phyloP scores from a whole-genome alignment of 2,888 invertebrate species.

The Eutolmus rufibarbis region DNA sequence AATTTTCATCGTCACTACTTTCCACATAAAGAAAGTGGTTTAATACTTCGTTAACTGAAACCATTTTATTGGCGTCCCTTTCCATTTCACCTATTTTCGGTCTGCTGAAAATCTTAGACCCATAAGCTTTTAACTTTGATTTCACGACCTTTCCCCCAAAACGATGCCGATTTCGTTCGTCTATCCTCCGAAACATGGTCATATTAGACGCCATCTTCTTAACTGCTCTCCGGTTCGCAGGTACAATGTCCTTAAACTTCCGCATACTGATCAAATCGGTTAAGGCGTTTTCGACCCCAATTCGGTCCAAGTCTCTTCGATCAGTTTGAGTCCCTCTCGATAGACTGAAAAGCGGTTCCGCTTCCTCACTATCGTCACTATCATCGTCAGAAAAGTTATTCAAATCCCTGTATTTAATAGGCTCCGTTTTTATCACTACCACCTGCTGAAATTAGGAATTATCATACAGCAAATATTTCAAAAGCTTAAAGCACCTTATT shows the following conservation, averaged over 20 bases:
- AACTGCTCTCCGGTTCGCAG: neutral
- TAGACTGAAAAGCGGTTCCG: neutral
- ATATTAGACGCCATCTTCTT: neutral
- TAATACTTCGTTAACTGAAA: neutral
- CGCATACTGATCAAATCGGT: neutral
- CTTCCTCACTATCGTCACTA: neutral
- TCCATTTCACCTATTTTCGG: neutral
- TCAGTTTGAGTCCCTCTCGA: neutral
- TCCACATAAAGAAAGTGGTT: neutral
- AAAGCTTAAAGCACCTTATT: neutral
- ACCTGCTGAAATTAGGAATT: neutral
- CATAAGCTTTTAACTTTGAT: neutral
- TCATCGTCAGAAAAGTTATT: neutral
- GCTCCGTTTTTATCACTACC: neutral
- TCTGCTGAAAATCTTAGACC: neutral
- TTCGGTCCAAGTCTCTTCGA: neutral
- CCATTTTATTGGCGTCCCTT: neutral
- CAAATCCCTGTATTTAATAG: neutral
- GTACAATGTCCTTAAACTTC: slow-evolving; percentile 1
- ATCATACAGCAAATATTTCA: neutral
- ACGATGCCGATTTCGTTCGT: neutral
- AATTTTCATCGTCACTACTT: slow-evolving; percentile 3
- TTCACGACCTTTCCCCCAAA: neutral
- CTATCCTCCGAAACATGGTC: neutral
- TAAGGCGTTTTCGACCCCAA: neutral